These are phyloP conservation scores for Acrocephalus arundinaceus DNA, from an alignment of 2,113 vertebrate species.

Conservation along the genomic window DNA sequence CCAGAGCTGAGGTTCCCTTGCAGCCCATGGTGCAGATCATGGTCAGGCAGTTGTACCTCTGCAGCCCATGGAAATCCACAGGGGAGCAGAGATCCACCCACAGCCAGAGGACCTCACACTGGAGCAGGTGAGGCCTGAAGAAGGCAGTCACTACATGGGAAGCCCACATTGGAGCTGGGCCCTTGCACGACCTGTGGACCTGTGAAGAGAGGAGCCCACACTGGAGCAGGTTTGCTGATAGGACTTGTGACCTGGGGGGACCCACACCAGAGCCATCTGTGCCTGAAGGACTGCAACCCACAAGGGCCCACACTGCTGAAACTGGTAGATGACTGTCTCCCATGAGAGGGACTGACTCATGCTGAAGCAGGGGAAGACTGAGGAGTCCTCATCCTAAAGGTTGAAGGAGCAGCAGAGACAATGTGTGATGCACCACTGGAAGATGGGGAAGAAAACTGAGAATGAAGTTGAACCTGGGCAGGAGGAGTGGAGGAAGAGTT, in stretches of 20 bases:
- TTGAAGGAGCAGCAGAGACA: neutral
- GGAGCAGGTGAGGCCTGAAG: neutral
- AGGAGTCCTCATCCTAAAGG: neutral
- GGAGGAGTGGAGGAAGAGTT: neutral
- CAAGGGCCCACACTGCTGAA: neutral
- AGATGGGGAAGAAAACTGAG: neutral
- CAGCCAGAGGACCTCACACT: fast-evolving
- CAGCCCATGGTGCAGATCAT: fast-evolving
- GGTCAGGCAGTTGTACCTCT: neutral
- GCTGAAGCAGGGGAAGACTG: neutral
- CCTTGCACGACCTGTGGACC: neutral
- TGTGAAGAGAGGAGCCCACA: fast-evolving
- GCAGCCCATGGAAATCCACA: fast-evolving
- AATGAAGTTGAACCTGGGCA: fast-evolving
- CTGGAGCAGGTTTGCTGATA: neutral
- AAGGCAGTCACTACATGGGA: neutral
- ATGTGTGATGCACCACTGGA: neutral
- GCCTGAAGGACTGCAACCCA: neutral
- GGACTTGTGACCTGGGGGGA: neutral
- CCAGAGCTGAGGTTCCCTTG: neutral
- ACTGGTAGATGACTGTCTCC: neutral
- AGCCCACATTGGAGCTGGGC: neutral
- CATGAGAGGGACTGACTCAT: neutral
- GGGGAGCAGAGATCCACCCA: neutral
- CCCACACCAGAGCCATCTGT: neutral